Base-by-base conservation (phyloP, 2,888 invertebrate genomes). In the Agrotis puta region DNA sequence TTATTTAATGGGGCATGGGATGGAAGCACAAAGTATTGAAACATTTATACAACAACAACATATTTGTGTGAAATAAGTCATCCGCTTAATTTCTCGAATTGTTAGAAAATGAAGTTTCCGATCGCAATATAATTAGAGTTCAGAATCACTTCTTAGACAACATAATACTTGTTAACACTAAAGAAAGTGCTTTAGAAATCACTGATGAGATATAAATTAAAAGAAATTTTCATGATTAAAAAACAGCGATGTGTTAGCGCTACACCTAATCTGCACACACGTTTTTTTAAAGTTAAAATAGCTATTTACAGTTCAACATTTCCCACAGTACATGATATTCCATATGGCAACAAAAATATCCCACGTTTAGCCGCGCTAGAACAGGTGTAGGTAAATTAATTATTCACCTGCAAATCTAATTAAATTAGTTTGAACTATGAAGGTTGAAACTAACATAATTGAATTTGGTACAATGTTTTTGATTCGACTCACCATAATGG, bases 341-440 rank as follows among this genome's bases (percentile, higher is more conserved):
- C 54, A 59, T 59, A 45, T 54, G 24, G 24, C 20, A 56, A 16
- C 48, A 70, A 69, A 56, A 70, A 77, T 56, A 61, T 70, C 24
- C 7, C 22, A 51, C 48, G n/a, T 50, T 27, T 58, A 50, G 43
- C 27, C 64, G 27, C 14, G 51, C 16, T 51, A 62, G 24, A 64
- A 64, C 76, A 77, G 81, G 64, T 77, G 76, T 57, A 64, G 14
- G 47, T 6, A 45, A 57, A 48, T 73, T 73, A 50, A 80, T 69
- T 62, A 80, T 74, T 68, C 59, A 74, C 61, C 20, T 80, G 68
- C 63, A 69, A 69, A 80, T 80, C 67, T 80, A 77, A 75, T 80
- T 77, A 80, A 69, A 80, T 80, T 64, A 80, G 64, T 80, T 64
- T 61, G 45, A 69, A 80, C 69, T 75, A 64, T 74, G 62, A 62